Base-by-base conservation (phyloP, 2,888 invertebrate species). In the Strigamia crassipes region DNA sequence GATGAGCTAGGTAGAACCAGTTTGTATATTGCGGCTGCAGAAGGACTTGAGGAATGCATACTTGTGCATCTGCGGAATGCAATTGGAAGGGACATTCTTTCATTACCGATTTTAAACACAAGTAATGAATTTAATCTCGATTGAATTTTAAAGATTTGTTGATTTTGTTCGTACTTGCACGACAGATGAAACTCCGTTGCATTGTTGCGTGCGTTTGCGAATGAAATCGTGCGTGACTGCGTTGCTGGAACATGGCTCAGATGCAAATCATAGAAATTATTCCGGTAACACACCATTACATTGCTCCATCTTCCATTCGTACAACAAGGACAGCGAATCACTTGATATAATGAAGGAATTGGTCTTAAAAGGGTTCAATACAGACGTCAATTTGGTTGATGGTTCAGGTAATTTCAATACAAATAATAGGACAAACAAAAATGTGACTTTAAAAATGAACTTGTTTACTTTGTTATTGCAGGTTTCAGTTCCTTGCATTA, bases 21-120 rank as follows among this genome's bases (percentile, higher is more conserved):
- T 84, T 84, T 87, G 31, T 87, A 86, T 82, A 85, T 87, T 21
- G 86, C 87, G 12, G 86, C 87, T 8, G 84, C 86, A 80, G 83
- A 84, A 56, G 86, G 86, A 0, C 85, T 84, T 31, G 85, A 84
- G 27, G 85, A 85, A 1, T 86, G 86, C 84, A 85, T 87, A 4
- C 84, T 86, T 81, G 85, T 86, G 1, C 87, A 87, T 82, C 84
- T 87, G 9, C 84, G 85, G 73, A 87, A 86, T 85, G 87, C 87
- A 13, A 85, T 87, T 38, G 86, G 87, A 81, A 85, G 86, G 80
- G 87, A 87, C 82, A 87, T 87, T 66, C 84, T 87, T 10, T 87
- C 87, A 4, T 83, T 87, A 51, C 87, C 87, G 10, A 86, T 86
- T 18, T 86, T 85, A 80, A 85, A 85, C 41, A 84, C 85, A 78